phyloP scores from a whole-genome alignment of 1,140 invertebrate species.

The Papilio dardanus region DNA sequence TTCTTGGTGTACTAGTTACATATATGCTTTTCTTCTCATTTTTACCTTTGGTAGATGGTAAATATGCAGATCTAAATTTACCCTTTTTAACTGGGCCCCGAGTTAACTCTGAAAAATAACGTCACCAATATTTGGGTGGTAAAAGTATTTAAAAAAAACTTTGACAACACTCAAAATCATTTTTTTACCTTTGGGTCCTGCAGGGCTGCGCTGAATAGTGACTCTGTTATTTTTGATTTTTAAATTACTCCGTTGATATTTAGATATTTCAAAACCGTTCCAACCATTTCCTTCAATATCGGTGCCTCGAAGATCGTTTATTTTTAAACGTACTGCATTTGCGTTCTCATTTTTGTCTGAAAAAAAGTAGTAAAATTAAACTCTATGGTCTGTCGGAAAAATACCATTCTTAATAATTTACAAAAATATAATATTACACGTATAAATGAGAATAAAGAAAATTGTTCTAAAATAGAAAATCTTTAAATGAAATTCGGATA shows the following conservation, averaged over 20 bases:
- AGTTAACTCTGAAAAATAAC: background rate
- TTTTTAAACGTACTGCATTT: background rate
- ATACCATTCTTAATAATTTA: background rate
- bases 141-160: too few species aligned
- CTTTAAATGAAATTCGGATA: background rate
- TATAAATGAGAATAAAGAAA: background rate
- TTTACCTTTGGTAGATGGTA: constrained; percentile 2
- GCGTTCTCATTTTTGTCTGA: background rate
- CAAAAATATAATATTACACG: background rate
- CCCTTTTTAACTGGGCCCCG: background rate
- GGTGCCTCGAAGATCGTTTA: constrained; percentile 2
- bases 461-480: background rate
- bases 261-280: background rate
- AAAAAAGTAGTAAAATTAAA: background rate
- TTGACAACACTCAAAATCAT: too few species aligned
- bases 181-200: background rate
- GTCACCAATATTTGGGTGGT: too few species aligned
- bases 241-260: background rate
- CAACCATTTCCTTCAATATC: background rate
- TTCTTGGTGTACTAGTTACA: background rate
- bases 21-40: background rate
- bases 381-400: background rate
- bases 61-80: background rate
- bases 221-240: background rate
- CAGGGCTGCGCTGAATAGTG: background rate